Base-by-base conservation (phyloP, 2,113 vertebrate genomes). In the Oryzias woworae region DNA sequence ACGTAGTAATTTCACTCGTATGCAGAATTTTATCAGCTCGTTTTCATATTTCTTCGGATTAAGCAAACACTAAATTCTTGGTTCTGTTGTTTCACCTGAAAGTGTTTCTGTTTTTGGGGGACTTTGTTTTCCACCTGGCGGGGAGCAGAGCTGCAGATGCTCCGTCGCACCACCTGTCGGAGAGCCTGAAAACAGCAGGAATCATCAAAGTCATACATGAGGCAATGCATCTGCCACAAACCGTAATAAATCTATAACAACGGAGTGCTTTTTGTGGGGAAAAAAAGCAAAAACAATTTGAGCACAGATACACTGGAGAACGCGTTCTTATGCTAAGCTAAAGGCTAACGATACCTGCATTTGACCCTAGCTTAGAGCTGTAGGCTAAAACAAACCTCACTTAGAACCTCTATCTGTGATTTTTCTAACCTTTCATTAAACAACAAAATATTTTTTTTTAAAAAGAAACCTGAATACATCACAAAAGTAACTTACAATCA, bases 81-180 rank as follows among this genome's bases (percentile, higher is more conserved):
- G 23, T 2, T 14, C 5, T 24, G 14, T 13, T 1, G 8, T 6
- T 24, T 66, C 90, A 98, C 97, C 95, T 98, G 97, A 55, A 98
- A 98, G 15, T 90, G 6, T 71, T 94, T 98, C 87, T 98, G 97
- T 20, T 94, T 90, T 69, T 94, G 82, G 12, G 87, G 44, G 69
- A 98, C 91, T 74, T 83, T 93, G 75, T 95, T 98, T 53, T 85
- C 74, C 7, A 93, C 0, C 44, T 90, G 92, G 69, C 92, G 92
- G 58, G 92, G 90, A n/a, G 90, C 86, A 15, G 91, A 90, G 85
- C 87, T 93, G 78, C 78, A 88, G 78, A 98, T 70, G 57, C 89
- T 92, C 85, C 95, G 91, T 85, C 87, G 91, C 45, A 91, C 86
- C 82, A 94, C 58, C 49, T 93, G 94, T 69, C 89, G 93, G 67